These are phyloP conservation scores for Philotrypesis tridentata DNA, from an alignment of 1,140 invertebrate species.

Conservation along the genomic window DNA sequence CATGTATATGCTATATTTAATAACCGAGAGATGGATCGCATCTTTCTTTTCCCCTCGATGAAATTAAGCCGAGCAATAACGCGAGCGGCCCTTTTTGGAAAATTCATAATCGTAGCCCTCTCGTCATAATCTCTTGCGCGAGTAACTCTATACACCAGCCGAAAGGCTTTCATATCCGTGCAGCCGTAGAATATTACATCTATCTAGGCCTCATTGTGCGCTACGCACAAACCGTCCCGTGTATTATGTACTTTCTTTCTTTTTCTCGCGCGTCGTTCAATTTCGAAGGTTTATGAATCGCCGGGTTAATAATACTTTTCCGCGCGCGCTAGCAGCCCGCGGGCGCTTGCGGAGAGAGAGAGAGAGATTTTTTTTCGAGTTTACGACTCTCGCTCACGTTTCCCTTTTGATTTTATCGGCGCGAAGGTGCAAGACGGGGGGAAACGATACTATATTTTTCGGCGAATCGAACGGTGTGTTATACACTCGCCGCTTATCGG, in stretches of 20 bases:
- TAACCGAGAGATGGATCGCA: not conserved
- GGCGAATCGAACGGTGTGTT: not conserved
- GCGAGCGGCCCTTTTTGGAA: not conserved
- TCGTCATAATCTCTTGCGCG: not conserved
- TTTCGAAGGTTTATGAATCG: too few species aligned
- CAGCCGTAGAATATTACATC: too few species aligned
- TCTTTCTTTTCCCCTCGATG: not conserved
- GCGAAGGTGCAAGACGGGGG: not conserved
- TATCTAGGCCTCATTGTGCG: too few species aligned
- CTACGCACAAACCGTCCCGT: too few species aligned
- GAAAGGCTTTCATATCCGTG: too few species aligned
- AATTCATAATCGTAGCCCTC: not conserved
- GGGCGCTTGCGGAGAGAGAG: too few species aligned
- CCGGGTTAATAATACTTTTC: too few species aligned
- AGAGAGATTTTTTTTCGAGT: not conserved
- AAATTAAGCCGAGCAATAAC: not conserved
- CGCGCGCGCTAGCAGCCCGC: too few species aligned
- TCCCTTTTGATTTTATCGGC: not conserved
- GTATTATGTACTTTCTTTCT: too few species aligned
- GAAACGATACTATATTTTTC: constrained; percentile 7
- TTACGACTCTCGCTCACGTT: not conserved
- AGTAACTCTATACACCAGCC: not conserved
- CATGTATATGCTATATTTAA: not conserved
- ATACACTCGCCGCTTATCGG: constrained; percentile 22
- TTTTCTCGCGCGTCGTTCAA: too few species aligned